Base-by-base conservation (phyloP, 2,888 invertebrate species). In the Argyra leucocephala region DNA sequence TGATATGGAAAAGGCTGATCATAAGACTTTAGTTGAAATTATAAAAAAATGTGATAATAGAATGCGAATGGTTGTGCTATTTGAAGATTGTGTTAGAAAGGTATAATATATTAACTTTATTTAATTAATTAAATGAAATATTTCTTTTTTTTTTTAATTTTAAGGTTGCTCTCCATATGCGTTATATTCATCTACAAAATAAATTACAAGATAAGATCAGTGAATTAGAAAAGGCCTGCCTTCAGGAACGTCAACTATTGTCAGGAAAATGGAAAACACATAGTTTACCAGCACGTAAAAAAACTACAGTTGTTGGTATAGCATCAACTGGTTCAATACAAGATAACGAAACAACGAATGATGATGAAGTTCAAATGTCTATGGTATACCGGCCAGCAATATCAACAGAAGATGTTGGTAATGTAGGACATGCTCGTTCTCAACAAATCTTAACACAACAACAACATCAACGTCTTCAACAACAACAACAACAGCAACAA, bases 31-130 rank as follows among this genome's bases (percentile, higher is more conserved):
- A 70, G 96, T 97, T n/a, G 87, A 87, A 73, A 93, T 91, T 74
- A 96, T 97, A 71, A 92, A 91, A 80, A 86, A 87, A 75, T 93
- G 94, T 81, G 93, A 93, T 75, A 83, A 90, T 23, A 85, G 92
- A 69, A 93, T 97, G 91, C 85, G 96, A 64, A 93, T 96, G 90
- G 96, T 96, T 26, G 96, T 97, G 18, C 85, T 96, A 57, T 96
- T 96, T 76, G 96, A 97, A 82, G 95, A 97, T 77, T 95, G 96
- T 74, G 95, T 96, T 1, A 85, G 93, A 67, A 97, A 96, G 84
- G 91, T 92, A 37, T 37, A 65, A 63, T 37, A 37, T 48, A 21
- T 7, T 15, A 26, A 63, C 31, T 58, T 21, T 21, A 12, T 12
- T 26, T 21, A 12, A 57, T 31, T 63, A 63, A 57, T 18, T 0